Evolutionary conservation across 2,888 invertebrate species (phyloP).

Genomic region (Ichneumon xanthorius): DNA sequence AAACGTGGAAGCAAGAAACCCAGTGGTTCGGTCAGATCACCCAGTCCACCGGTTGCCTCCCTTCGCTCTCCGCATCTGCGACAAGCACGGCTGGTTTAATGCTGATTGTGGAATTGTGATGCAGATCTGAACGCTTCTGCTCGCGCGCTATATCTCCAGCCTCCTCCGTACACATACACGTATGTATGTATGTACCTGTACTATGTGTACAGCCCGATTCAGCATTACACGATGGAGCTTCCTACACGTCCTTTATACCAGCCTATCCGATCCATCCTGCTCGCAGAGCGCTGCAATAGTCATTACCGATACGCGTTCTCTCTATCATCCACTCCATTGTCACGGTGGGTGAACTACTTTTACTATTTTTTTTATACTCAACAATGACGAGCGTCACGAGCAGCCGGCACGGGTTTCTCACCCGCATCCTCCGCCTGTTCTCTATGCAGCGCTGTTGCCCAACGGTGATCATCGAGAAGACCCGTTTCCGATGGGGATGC

Average conservation of each 20-base stretch:
- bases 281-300: slow-evolving; percentile 47
- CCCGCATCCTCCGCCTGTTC: slow-evolving; percentile 14
- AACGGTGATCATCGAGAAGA: slow-evolving; percentile 41
- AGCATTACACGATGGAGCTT: slow-evolving; percentile 44
- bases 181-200: not conserved
- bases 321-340: slow-evolving; percentile 57
- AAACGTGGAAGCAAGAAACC: slow-evolving; percentile 27
- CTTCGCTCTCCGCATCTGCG: slow-evolving; percentile 33
- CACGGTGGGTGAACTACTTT: not conserved
- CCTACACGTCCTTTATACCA: slow-evolving; percentile 45
- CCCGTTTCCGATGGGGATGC: slow-evolving; percentile 34
- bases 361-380: slow-evolving; percentile 19
- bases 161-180: not conserved
- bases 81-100: slow-evolving; percentile 76
- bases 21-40: slow-evolving; percentile 55
- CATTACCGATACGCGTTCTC: slow-evolving; percentile 35
- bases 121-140: slow-evolving; percentile 74
- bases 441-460: slow-evolving; percentile 2
- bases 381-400: slow-evolving; percentile 54
- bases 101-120: slow-evolving; percentile 81
- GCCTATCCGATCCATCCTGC: slow-evolving; percentile 41
- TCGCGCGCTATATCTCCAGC: slow-evolving; percentile 46
- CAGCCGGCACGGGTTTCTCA: slow-evolving; percentile 44
- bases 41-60: slow-evolving; percentile 15
- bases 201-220: slow-evolving; percentile 40